A percentile compares a stretch with the other conserved stretches of the same genome.
Evolutionary conservation across 2,888 invertebrate species (phyloP).

Genomic region (Agriopis leucophaearia): DNA sequence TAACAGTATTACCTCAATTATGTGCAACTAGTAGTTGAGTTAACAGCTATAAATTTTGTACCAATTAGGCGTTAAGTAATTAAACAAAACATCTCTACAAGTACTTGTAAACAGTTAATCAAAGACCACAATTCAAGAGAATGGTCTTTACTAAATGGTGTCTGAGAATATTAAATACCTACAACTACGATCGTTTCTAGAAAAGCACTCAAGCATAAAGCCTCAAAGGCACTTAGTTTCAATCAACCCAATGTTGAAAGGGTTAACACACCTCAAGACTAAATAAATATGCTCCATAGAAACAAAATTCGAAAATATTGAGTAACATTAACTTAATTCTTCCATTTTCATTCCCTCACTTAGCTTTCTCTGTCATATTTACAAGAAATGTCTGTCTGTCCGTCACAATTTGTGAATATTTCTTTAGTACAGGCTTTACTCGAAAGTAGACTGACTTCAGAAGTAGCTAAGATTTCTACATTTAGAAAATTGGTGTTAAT

Average conservation of each 20-base stretch:
- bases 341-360: conserved; percentile 30
- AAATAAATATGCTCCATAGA: conserved; percentile 20
- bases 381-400: conserved; percentile 52
- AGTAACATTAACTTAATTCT: conserved; percentile 28
- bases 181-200: background rate
- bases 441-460: conserved; percentile 10
- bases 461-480: conserved; percentile 5
- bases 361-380: conserved; percentile 36
- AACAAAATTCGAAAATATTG: conserved; percentile 28
- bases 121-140: no score
- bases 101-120: no score
- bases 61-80: no score
- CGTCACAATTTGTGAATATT: conserved; percentile 64
- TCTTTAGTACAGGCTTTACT: conserved; percentile 51
- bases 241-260: conserved; percentile 16
- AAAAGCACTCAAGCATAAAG: conserved; percentile 19
- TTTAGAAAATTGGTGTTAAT: background rate
- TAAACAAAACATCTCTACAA: no score
- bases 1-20: no score
- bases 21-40: no score
- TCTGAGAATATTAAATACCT: background rate
- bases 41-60: no score
- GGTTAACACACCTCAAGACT: conserved; percentile 16
- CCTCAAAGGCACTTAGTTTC: conserved; percentile 13
- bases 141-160: background rate